Evolutionary conservation across 2,113 vertebrate species (phyloP), one percentile per base, ranked within the genome.

Genomic region (Oreochromis niloticus): DNA sequence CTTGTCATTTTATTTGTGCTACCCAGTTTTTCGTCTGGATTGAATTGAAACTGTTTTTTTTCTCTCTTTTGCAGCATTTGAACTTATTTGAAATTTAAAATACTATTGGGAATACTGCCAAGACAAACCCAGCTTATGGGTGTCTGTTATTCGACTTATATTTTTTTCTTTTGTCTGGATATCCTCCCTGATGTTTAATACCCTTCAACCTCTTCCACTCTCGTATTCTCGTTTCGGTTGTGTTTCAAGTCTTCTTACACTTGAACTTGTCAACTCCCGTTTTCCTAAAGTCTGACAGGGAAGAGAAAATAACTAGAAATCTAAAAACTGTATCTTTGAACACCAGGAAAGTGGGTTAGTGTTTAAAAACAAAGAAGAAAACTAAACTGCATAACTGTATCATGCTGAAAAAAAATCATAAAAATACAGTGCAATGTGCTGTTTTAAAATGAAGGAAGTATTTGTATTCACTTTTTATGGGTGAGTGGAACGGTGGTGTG

Each of bases 1-100:
- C 81, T 86, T 88, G 86, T 89, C 85, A 85, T 82, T 80, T 84
- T 87, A 89, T 87, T 88, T 86, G 57, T 80, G 41, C 82, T 41
- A 19, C 66, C 54, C 34, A 32, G 22, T 80, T 88, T 83, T 55
- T 85, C 54, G 1, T 39, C 80, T 82, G 81, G 57, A 48, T 75
- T 1, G 24, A 75, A 59, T 86, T 46, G 0, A 30, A 88, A 68
- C 56, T 10, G 1, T 9, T 34, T 66, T 43, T 17, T 46, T 22
- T 61, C 30, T 52, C 22, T 75, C 24, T 14, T 54, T 34, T 43
- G 46, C 34, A 68, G 83, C 41, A 85, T 78, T 89, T 85, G 56
- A 88, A 86, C 36, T 87, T 54, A 34, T 88, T 88, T 85, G 50
- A 89, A 88, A 85, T 87, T 34, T 54, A 12, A 89, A 85, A 85